A percentile compares a stretch with the other conserved stretches of the same genome.
Conservation (phyloP, 2,888 invertebrate species). For the Drosophila phalerata region DNA sequence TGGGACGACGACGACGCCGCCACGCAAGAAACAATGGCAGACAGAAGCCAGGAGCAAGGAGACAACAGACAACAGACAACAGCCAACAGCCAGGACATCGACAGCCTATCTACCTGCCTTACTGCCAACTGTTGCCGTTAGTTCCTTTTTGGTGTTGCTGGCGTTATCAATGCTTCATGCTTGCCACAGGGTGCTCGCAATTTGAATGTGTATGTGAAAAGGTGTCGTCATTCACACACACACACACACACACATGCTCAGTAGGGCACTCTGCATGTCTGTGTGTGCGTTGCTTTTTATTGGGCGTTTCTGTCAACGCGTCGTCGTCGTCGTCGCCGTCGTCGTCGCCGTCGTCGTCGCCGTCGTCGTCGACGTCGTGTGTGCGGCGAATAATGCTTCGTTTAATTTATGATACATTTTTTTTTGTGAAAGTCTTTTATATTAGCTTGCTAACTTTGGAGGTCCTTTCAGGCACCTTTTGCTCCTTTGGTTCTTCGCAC, state of each 20-base stretch:
- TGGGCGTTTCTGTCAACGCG: conserved; percentile 29
- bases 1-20: conserved; percentile 38
- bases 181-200: conserved; percentile 46
- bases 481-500: conserved; percentile 10
- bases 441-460: conserved; percentile 70
- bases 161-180: conserved; percentile 65
- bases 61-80: background rate
- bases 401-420: conserved; percentile 80
- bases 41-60: conserved; percentile 1
- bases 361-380: conserved; percentile 34
- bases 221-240: conserved; percentile 8
- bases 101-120: conserved; percentile 19
- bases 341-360: conserved; percentile 25
- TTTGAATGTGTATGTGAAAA: conserved; percentile 29
- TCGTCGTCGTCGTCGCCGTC: conserved; percentile 21
- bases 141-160: conserved; percentile 32
- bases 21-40: conserved; percentile 29
- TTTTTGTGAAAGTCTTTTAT: conserved; percentile 70
- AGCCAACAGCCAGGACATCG: conserved; percentile 13
- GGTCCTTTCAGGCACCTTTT: conserved; percentile 40
- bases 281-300: conserved; percentile 34
- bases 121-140: conserved; percentile 68
- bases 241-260: conserved; percentile 6
- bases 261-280: background rate
- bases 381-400: conserved; percentile 72